Base-by-base conservation (phyloP, 2,113 vertebrate genomes). In the Australoheros scitulus region DNA sequence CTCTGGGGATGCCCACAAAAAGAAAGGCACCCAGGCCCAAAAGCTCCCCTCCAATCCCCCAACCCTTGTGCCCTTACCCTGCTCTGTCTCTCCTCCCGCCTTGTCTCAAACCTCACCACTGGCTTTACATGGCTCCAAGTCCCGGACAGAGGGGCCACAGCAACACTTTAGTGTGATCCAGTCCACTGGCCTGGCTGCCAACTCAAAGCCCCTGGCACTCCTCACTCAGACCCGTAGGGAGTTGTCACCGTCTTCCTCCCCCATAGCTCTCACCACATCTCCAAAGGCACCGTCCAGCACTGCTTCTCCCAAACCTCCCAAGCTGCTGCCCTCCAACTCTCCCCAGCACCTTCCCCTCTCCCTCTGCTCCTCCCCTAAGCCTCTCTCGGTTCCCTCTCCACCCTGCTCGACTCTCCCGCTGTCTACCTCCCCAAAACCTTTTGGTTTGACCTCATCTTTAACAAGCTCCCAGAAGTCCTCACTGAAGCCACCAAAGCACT, bases 111-210 rank as follows among this genome's bases (percentile, higher is more conserved):
- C 96, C 92, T 96, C 97, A 88, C 96, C 96, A 0, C 96, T 96
- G 94, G 93, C 97, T 94, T 96, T 97, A 93, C 97, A 97, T 93
- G 95, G 97, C 95, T 96, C 97, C 96, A 96, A 96, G 95, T 96
- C 97, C 96, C 94, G 97, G 95, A 94, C 96, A 89, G 97, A 98
- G 92, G 97, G 97, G 85, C 93, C 95, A 91, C 97, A 97, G 94
- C 97, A 97, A 93, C 98, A 98, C 91, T 97, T 97, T 91, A 99
- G 98, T 90, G 98, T 99, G 87, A 99, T 99, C 93, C 98, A 99
- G 96, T 98, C 97, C 94, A 99, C 97, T 7, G 98, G 98, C 93
- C 94, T 99, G 94, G 97, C 97, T 81, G 94, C 96, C 92, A 96
- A 92, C 94, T 94, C 97, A 91, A 99, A 98, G 92, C 97, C 98